Conservation (phyloP, 2,113 vertebrate genomes). For the Neoarius graeffei region DNA sequence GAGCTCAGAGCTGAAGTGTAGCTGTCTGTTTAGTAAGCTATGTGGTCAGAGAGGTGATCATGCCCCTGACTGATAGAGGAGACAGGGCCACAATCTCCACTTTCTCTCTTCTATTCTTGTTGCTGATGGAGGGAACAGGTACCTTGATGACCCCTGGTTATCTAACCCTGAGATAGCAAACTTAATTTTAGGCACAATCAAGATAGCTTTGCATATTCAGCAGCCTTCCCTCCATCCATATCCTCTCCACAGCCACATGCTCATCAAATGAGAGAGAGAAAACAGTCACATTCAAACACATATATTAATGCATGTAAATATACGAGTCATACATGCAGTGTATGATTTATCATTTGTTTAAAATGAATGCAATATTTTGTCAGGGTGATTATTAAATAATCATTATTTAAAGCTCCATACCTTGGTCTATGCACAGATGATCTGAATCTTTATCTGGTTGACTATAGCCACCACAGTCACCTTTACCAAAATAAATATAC, state of each 20-base stretch:
- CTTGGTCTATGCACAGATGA: neutral
- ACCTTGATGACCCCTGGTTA: constrained; percentile 47
- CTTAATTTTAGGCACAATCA: constrained; percentile 56
- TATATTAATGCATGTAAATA: constrained; percentile 23
- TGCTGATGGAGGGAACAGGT: constrained; percentile 41
- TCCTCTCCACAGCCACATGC: constrained; percentile 9
- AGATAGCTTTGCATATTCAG: constrained; percentile 62
- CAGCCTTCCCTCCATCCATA: constrained; percentile 39
- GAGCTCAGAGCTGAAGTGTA: neutral
- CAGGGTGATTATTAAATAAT: neutral
- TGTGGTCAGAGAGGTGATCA: neutral
- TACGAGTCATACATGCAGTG: neutral
- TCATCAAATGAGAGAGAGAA: neutral
- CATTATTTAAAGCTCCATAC: neutral
- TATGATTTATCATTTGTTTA: neutral
- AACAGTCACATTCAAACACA: neutral
- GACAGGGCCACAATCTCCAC: neutral
- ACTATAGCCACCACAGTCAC: neutral
- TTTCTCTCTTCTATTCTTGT: neutral
- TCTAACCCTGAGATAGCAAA: constrained; percentile 48
- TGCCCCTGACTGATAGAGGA: neutral
- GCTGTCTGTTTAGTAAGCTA: neutral
- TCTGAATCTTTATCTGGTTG: neutral
- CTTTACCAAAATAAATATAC: neutral
- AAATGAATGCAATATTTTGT: neutral